Evolutionary conservation across 2,888 invertebrate species (phyloP), one percentile per base, ranked within the genome.

Genomic region (Podabrus alpinus): DNA sequence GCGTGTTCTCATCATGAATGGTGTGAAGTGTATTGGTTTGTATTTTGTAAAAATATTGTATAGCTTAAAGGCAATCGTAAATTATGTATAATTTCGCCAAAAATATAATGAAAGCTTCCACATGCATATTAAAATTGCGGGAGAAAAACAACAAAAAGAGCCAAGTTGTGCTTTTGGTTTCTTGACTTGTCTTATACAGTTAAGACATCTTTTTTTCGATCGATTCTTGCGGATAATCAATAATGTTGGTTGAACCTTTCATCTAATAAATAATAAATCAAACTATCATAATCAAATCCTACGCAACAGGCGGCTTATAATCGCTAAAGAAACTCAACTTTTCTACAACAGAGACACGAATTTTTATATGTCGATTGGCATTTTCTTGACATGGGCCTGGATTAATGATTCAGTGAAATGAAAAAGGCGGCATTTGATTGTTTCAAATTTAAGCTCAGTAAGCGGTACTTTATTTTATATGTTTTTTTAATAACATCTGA

Each of bases 221-320:
- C 19, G 66, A 19, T 70, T 64, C 66, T 71, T 59, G 17, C 45
- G 62, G 24, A 69, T 69, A 69, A 73, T 73, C 73, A 73, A 73
- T 73, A 73, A 73, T 29, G 17, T 69, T 16, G 59, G 66, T 25
- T 68, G 71, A 74, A 25, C 70, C 74, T 74, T 71, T 71, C 74
- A 74, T 74, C 67, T 74, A 71, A 68, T 70, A 68, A 74, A 67
- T 71, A 74, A 74, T 74, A 74, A 74, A 74, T 74, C 74, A 74
- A 66, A 66, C 67, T 25, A 71, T 74, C 74, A 67, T 74, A 68
- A 68, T 71, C 66, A 69, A 73, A 73, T 70, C 74, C 74, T 71
- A 74, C 74, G 74, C 74, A 68, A 71, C 21, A 62, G 67, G 70
- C 70, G 74, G 74, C 68, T 73, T 45, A 68, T 67, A 68, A 73